phyloP scores from a whole-genome alignment of 2,797 vertebrate genomes.

The Pseudocheirus occidentalis region DNA sequence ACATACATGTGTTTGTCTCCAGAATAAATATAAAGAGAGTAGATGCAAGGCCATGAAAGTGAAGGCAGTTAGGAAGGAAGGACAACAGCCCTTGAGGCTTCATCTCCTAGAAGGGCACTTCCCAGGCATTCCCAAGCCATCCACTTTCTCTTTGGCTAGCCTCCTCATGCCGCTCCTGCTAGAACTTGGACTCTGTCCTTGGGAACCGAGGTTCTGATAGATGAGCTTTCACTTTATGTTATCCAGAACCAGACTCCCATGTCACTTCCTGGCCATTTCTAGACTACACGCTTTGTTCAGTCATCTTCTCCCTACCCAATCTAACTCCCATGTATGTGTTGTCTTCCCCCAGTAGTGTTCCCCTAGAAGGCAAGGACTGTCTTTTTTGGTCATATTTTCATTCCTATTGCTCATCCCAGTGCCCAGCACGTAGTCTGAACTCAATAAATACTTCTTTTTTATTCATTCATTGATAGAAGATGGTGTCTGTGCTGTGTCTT shows the following conservation, averaged over 20 bases:
- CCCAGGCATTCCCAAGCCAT: neutral
- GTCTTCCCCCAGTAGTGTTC: neutral
- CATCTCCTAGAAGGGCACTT: neutral
- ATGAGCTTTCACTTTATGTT: too few relatives aligned
- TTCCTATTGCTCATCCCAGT: neutral
- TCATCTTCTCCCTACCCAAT: neutral
- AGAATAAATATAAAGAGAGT: neutral
- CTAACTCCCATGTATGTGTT: neutral
- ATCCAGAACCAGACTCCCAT: too few relatives aligned
- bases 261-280: too few relatives aligned
- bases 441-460: neutral
- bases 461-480: too few relatives aligned
- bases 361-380: neutral
- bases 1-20: neutral
- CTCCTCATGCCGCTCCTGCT: neutral
- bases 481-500: too few relatives aligned
- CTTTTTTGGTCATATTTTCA: too few relatives aligned
- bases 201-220: neutral
- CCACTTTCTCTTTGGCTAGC: neutral
- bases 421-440: neutral
- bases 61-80: neutral
- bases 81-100: neutral
- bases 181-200: neutral
- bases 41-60: neutral
- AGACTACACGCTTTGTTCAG: too few relatives aligned